Evolutionary conservation across 1,140 invertebrate species (phyloP), one percentile per base, ranked within the genome.

Genomic region (Hyles euphorbiae): DNA sequence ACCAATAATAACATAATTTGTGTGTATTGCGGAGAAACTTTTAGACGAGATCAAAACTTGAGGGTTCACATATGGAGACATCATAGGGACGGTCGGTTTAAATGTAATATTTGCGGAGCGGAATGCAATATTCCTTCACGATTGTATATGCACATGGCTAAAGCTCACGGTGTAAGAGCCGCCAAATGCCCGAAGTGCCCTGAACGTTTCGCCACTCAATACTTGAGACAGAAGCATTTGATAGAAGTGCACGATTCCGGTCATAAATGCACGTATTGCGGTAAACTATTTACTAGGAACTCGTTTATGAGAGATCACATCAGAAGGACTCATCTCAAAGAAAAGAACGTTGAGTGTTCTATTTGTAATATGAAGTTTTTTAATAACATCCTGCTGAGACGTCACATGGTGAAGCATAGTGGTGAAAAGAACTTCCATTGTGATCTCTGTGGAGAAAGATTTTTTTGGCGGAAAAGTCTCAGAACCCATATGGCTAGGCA

Each of bases 351-450:
- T 0, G 78, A 82, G 58, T 91, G 91, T 54, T 70, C 76, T 0
- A 81, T 87, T 34, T 91, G 90, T 63, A 79, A 70, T 46, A 78
- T 81, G 74, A 85, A 82, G 58, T 90, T 90, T 66, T 89, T 84
- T 54, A 84, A 87, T 54, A 87, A 84, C 57, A 76, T 82, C 32
- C 67, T 83, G 7, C 52, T 96, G 2, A 94, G 95, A 70, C 91
- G 95, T 3, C 95, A 96, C 71, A 89, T 95, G 74, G 86, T 94
- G 49, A 95, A 94, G 10, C 93, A 94, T 69, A 90, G 58, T 61
- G 88, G 57, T 57, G 90, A 74, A 69, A 87, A 83, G 60, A 77
- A 76, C 54, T 80, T 81, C 33, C 76, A 81, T 9, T 91, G 90
- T 57, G 77, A 87, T 40, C 62, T 89, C 2, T 90, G 89, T 46